Percentiles rank a stretch among this genome's conserved stretches.
Evolutionary conservation across 2,888 invertebrate species (phyloP).

Genomic region (Dryococelus australis): DNA sequence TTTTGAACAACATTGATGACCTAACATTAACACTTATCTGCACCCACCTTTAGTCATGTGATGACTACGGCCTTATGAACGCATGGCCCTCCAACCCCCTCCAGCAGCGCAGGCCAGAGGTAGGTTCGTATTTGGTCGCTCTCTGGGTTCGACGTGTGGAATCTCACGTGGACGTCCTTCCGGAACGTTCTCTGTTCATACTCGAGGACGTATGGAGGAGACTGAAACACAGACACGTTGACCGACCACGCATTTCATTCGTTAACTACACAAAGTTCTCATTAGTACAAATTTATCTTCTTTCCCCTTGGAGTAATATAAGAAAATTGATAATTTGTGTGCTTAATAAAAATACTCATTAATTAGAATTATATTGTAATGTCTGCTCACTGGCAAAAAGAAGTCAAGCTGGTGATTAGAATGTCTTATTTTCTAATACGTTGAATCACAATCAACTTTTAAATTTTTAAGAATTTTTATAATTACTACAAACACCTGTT

Average conservation of each 20-base stretch:
- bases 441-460: no score
- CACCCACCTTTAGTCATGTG: conserved; percentile 63
- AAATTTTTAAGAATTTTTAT: no score
- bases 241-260: neutral
- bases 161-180: conserved; percentile 79
- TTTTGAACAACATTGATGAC: neutral
- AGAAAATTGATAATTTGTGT: no score
- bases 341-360: no score
- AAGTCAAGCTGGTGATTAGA: no score
- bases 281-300: no score
- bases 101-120: conserved; percentile 87
- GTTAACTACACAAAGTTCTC: neutral
- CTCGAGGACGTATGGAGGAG: conserved; percentile 59
- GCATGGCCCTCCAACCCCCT: conserved; percentile 71
- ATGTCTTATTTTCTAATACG: no score
- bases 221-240: conserved; percentile 49
- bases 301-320: no score
- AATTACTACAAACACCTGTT: no score
- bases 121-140: conserved; percentile 80
- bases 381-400: no score
- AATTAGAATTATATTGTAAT: no score
- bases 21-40: neutral
- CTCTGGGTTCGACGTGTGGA: conserved; percentile 76
- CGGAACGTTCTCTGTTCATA: conserved; percentile 68
- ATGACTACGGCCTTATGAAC: conserved; percentile 87